Evolutionary conservation across 53 echinoderm and acorn worm genomes (phyloP).

Genomic region (Stichopus horrens): DNA sequence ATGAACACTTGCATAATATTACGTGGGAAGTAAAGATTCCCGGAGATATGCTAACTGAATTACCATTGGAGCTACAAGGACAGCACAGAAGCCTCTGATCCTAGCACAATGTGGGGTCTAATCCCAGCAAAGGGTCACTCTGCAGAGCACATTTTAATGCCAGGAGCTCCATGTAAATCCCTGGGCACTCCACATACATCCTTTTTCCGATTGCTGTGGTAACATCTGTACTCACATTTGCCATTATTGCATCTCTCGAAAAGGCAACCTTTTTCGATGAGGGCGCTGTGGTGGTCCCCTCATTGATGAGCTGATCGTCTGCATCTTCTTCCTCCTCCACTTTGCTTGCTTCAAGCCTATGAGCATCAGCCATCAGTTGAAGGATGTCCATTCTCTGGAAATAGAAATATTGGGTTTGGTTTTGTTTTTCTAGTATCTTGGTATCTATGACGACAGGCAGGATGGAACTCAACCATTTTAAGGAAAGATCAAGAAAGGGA

Average conservation of each 20-base stretch:
- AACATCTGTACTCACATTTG: conserved; percentile 38
- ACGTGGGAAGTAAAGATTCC: too few species aligned
- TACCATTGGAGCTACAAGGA: too few species aligned
- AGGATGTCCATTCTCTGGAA: conserved; percentile 52
- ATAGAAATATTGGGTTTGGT: not conserved
- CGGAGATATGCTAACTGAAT: not conserved
- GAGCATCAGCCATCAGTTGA: conserved; percentile 62
- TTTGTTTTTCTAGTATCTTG: not conserved
- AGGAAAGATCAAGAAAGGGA: not conserved
- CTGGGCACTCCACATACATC: not conserved
- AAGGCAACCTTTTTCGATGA: conserved; percentile 17
- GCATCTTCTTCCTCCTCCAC: conserved; percentile 38
- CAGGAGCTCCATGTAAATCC: not conserved
- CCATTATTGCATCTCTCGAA: conserved; percentile 54
- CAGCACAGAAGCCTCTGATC: too few species aligned
- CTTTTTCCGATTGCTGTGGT: not conserved
- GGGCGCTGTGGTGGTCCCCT: not conserved
- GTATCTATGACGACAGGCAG: not conserved
- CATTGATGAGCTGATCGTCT: not conserved
- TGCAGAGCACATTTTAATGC: too few species aligned
- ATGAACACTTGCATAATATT: too few species aligned
- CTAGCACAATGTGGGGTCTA: too few species aligned
- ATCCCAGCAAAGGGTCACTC: not conserved
- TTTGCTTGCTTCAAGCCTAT: conserved; percentile 31
- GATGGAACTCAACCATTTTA: not conserved